phyloP scores from a whole-genome alignment of 2,888 invertebrate species.

The Phortica okadai region DNA sequence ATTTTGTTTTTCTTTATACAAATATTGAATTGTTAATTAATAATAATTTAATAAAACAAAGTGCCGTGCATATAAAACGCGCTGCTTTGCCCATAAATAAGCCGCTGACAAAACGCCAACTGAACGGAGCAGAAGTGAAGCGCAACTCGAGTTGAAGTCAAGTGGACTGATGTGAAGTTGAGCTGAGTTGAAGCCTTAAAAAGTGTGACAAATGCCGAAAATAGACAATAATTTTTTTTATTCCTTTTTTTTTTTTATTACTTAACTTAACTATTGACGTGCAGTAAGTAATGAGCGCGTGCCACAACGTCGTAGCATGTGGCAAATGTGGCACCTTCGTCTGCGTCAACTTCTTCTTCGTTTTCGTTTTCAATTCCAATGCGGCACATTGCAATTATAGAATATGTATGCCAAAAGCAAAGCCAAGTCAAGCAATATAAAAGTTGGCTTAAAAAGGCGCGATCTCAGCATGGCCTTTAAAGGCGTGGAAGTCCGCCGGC shows the following conservation, averaged over 20 bases:
- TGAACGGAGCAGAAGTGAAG: not conserved
- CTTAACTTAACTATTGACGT: slow-evolving; percentile 12
- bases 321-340: slow-evolving; percentile 56
- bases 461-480: slow-evolving; percentile 44
- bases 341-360: not conserved
- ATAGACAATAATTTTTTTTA: slow-evolving; percentile 38
- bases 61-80: not conserved
- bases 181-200: slow-evolving; percentile 42
- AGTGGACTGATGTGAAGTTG: slow-evolving; percentile 9
- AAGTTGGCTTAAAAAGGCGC: slow-evolving; percentile 22
- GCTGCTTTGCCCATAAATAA: not conserved
- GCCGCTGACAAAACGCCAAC: not conserved
- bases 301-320: slow-evolving; percentile 53
- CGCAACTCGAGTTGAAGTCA: too few relatives aligned
- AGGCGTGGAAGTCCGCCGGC: not conserved
- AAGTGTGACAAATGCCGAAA: slow-evolving; percentile 48
- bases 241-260: slow-evolving; percentile 35
- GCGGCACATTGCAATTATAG: slow-evolving; percentile 55
- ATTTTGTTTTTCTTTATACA: not conserved
- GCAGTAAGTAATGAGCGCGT: slow-evolving; percentile 62
- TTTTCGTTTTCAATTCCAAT: too few relatives aligned
- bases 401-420: slow-evolving; percentile 61
- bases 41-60: slow-evolving; percentile 47
- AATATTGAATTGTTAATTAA: slow-evolving; percentile 60
- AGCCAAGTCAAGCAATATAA: slow-evolving; percentile 50